Percentiles rank a stretch among this genome's conserved stretches.
Conservation (phyloP, 2,797 vertebrate species). For the Phalloptychus januarius region DNA sequence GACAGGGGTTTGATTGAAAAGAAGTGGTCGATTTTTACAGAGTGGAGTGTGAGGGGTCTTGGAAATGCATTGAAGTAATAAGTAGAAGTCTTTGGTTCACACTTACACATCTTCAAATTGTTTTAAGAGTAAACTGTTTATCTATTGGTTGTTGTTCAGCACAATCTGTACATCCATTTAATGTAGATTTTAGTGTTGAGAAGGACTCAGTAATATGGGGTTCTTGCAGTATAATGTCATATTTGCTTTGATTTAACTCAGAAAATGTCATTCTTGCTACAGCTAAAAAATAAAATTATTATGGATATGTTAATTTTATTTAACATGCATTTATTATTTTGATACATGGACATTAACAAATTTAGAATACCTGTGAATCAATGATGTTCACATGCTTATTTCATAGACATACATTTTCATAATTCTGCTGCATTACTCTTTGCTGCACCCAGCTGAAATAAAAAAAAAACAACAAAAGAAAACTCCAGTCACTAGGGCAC, state of each 20-base stretch:
- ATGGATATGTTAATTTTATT: not conserved
- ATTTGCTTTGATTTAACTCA: not conserved
- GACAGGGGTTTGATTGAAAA: constrained; percentile 46
- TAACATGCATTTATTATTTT: not conserved
- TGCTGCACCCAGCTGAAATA: not conserved
- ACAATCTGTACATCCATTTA: not conserved
- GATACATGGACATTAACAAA: not conserved
- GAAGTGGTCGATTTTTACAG: constrained; percentile 13
- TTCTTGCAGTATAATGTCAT: not conserved
- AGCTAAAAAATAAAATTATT: not conserved
- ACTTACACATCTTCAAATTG: not conserved
- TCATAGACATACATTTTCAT: not conserved
- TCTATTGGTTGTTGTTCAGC: not conserved
- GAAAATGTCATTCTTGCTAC: not conserved
- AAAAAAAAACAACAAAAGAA: not conserved
- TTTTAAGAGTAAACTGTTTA: not conserved
- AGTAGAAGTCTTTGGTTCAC: not conserved
- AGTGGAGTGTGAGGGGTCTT: constrained; percentile 1
- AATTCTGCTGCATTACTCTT: not conserved
- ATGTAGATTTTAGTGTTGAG: not conserved
- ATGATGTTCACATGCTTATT: not conserved
- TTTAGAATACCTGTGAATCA: not conserved
- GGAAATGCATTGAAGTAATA: not conserved
- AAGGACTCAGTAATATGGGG: not conserved
- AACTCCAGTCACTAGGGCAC: not conserved